Percentiles rank a stretch among this genome's conserved stretches.
Conservation (phyloP, 2,113 vertebrate genomes). For the Hippocampus barbouri region DNA sequence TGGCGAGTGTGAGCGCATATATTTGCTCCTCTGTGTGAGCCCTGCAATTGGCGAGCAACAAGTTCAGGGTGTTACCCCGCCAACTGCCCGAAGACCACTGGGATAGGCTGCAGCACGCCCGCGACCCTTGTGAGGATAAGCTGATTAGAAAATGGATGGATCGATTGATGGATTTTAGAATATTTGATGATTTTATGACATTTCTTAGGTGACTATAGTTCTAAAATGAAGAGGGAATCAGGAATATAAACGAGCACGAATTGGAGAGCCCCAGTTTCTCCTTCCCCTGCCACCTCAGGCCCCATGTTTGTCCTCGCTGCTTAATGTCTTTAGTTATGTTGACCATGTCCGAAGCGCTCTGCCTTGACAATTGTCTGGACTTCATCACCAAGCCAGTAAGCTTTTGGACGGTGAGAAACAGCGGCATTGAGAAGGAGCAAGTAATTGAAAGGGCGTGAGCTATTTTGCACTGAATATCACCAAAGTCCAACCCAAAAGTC, state of each 20-base stretch:
- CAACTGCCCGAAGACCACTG: no score
- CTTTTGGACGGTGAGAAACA: slow-evolving; percentile 36
- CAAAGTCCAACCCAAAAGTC: slow-evolving; percentile 57
- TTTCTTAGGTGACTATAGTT: not conserved
- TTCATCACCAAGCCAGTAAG: slow-evolving; percentile 39
- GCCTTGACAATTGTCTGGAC: slow-evolving; percentile 28
- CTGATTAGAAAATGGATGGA: no score
- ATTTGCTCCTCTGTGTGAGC: accelerated
- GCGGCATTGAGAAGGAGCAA: slow-evolving; percentile 28
- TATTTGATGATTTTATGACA: no score
- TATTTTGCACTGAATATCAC: slow-evolving; percentile 34
- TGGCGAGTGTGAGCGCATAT: no score
- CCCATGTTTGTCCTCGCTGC: slow-evolving; percentile 18
- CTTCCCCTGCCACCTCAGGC: slow-evolving; percentile 8
- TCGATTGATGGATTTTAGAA: no score
- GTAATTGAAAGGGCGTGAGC: slow-evolving; percentile 22
- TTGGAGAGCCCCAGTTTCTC: not conserved
- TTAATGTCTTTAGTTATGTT: not conserved
- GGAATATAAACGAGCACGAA: not conserved
- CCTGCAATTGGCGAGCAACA: no score
- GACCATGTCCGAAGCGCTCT: slow-evolving; percentile 20
- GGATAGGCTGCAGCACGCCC: no score
- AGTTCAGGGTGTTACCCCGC: no score
- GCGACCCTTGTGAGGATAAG: no score
- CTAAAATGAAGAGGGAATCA: not conserved